Evolutionary conservation across 2,113 vertebrate genomes (phyloP), one percentile per base, ranked within the genome.

Genomic region (Sylvia atricapilla): DNA sequence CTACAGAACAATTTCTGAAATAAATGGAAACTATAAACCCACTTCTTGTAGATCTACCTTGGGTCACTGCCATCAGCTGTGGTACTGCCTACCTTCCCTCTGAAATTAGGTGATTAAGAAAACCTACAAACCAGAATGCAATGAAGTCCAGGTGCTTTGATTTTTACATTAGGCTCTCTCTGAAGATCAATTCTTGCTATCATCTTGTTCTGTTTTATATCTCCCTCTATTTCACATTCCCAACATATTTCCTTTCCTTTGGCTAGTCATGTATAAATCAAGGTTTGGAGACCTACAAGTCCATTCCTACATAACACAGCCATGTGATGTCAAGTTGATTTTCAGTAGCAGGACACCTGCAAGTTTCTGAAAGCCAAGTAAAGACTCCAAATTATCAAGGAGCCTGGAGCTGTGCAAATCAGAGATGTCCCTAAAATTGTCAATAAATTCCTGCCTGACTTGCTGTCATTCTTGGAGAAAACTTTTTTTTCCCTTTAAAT

Each of bases 1-100:
- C 50, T 43, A 62, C 50, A 84, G 50, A 68, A 90, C 19, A 3
- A 33, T 79, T 78, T 83, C 89, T 83, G 67, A 92, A 95, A 92
- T 53, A 91, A 91, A 92, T 12, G 13, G 35, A 90, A 92, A 91
- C 49, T 85, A 72, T 79, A 88, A 94, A 92, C 64, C 9, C 41
- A 60, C 31, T 59, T 70, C 17, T 63, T 59, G 49, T 64, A 67
- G 56, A 39, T 67, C 46, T 53, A 13, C 60, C 33, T 77, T 79
- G 52, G 31, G 69, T 58, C 73, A 84, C 47, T 87, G 88, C 68
- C 41, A 86, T 84, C 80, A 66, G 2, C 68, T 60, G 43, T 74
- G 77, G 81, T 69, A n/a, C 59, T 80, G 49, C 18, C 81, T 39
- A 84, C 43, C 21, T 92, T 67, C 33, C 52, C 52, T 90, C 74